Conservation (phyloP, 2,113 vertebrate genomes). For the Crocuta crocuta region DNA sequence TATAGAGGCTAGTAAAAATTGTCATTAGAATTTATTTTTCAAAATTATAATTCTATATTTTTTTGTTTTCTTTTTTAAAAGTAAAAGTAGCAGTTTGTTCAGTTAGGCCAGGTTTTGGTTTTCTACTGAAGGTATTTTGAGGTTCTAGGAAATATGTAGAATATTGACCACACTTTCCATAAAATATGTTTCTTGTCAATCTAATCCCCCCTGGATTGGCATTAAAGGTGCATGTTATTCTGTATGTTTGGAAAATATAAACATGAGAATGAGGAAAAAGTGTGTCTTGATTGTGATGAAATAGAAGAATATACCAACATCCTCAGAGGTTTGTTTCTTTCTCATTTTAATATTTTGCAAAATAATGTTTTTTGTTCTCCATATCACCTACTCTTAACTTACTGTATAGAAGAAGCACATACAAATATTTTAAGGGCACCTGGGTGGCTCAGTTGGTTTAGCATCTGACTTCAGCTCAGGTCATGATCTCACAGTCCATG, state of each 20-base stretch:
- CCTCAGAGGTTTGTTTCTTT: neutral
- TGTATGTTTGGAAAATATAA: slow-evolving; percentile 28
- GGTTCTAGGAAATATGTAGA: neutral
- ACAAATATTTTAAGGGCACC: neutral
- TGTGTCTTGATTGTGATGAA: neutral
- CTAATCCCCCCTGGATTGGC: neutral
- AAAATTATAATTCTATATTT: neutral
- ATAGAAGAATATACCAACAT: neutral
- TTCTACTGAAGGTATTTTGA: neutral
- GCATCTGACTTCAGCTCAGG: too few relatives aligned
- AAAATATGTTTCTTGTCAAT: neutral
- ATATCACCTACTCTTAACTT: neutral
- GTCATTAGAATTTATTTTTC: slow-evolving; percentile 43
- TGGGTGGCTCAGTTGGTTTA: too few relatives aligned
- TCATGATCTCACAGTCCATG: too few relatives aligned
- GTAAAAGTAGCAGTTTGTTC: neutral
- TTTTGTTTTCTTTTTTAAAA: slow-evolving; percentile 54
- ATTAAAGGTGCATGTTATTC: neutral
- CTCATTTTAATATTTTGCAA: neutral
- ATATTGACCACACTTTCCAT: neutral
- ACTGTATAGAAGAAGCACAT: neutral
- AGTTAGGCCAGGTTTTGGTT: neutral
- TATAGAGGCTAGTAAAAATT: slow-evolving; percentile 38
- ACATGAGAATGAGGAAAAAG: neutral
- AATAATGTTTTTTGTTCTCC: neutral